Conservation (phyloP, 2,113 vertebrate genomes). For the Neogobius melanostomus region DNA sequence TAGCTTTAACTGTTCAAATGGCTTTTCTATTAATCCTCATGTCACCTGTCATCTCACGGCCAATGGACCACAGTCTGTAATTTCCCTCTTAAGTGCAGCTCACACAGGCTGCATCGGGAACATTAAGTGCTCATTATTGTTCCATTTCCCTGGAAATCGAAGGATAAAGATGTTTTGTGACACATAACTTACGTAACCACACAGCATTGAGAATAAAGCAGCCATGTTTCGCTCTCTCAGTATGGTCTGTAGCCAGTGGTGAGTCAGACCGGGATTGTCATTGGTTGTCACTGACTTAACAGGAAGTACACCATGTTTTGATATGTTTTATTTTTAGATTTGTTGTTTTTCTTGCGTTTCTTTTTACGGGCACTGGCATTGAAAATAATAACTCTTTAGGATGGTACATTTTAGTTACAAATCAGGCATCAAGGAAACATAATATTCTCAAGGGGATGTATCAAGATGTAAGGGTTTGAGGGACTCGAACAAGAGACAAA, state of each 20-base stretch:
- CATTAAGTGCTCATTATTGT: constrained; percentile 2
- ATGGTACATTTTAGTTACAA: too few species aligned
- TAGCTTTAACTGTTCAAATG: not conserved
- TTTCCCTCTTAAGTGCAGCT: constrained; percentile 1
- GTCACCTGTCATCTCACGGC: constrained; percentile 8
- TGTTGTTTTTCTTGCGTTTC: too few species aligned
- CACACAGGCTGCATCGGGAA: constrained; percentile 6
- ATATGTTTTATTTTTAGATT: constrained; percentile 10
- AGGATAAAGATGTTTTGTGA: constrained; percentile 18
- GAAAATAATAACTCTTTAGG: too few species aligned
- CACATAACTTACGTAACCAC: constrained; percentile 33
- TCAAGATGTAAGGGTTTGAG: too few species aligned
- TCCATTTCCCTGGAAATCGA: constrained; percentile 17
- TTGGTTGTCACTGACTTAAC: constrained; percentile 33
- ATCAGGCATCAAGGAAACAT: too few species aligned
- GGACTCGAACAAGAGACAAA: too few species aligned
- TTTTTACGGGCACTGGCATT: too few species aligned
- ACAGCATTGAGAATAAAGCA: constrained; percentile 20
- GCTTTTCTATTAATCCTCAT: constrained; percentile 24
- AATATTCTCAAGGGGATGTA: too few species aligned
- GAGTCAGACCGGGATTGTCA: constrained; percentile 57
- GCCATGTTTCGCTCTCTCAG: constrained; percentile 7
- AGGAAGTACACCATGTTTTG: constrained; percentile 26
- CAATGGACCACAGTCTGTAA: not conserved
- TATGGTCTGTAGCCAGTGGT: constrained; percentile 30